Evolutionary conservation across 2,113 vertebrate genomes (phyloP).

Genomic region (Poeciliopsis turrubarensis): DNA sequence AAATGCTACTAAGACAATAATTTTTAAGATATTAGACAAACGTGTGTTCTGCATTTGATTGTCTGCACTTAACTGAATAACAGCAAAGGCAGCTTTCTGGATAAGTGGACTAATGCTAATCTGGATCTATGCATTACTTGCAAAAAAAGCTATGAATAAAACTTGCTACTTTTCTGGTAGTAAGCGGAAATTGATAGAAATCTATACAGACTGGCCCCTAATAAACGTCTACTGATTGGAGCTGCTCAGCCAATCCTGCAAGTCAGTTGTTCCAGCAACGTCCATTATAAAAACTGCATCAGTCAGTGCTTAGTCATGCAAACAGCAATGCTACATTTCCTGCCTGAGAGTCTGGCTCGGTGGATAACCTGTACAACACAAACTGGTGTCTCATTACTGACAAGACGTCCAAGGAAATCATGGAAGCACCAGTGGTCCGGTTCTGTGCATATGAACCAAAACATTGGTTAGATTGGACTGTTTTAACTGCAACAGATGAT

Average conservation of each 20-base stretch:
- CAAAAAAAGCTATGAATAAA: constrained; percentile 13
- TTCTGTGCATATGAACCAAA: constrained; percentile 37
- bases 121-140: constrained; percentile 33
- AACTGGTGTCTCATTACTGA: constrained; percentile 21
- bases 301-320: constrained; percentile 40
- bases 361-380: constrained; percentile 12
- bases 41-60: neutral
- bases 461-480: constrained; percentile 42
- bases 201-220: neutral
- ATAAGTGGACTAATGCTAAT: constrained; percentile 35
- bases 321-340: constrained; percentile 8
- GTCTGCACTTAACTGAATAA: constrained; percentile 12
- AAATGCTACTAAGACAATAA: too few species aligned
- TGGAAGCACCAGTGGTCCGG: constrained; percentile 16
- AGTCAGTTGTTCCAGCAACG: neutral
- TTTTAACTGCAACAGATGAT: constrained; percentile 57
- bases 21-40: too few species aligned
- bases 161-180: constrained; percentile 52
- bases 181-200: constrained; percentile 11
- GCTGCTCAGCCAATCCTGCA: constrained; percentile 6
- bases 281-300: constrained; percentile 20
- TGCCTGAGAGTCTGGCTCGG: constrained; percentile 4
- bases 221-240: constrained; percentile 3
- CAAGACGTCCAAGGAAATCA: constrained; percentile 24
- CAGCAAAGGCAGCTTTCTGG: constrained; percentile 12